phyloP scores from a whole-genome alignment of 2,888 invertebrate genomes.

The Tipula lateralis region DNA sequence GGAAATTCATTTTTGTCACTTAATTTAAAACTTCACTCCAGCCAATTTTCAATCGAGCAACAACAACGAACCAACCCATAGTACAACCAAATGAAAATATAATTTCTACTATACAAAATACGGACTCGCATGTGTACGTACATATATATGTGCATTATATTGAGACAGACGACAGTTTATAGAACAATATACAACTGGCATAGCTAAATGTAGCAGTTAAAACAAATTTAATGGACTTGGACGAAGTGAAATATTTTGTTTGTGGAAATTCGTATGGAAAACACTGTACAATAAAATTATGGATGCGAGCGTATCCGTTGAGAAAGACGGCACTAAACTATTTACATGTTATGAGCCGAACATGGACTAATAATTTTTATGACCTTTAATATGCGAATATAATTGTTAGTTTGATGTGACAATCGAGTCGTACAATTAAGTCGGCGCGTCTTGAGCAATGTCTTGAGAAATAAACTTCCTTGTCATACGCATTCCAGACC shows the following conservation, averaged over 20 bases:
- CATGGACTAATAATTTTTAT: background rate
- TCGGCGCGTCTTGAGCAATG: background rate
- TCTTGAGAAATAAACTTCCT: background rate
- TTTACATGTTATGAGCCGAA: background rate
- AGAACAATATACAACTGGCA: background rate
- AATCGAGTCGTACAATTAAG: background rate
- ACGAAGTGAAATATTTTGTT: background rate
- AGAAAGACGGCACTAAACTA: background rate
- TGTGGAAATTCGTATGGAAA: background rate
- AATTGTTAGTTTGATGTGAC: background rate
- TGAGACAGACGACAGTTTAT: background rate
- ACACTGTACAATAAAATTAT: background rate
- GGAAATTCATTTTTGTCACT: background rate
- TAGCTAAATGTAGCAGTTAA: background rate
- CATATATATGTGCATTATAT: no score
- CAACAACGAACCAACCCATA: background rate
- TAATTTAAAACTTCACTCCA: background rate
- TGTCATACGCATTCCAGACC: background rate
- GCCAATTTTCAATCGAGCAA: background rate
- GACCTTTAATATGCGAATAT: background rate
- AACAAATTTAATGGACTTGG: background rate
- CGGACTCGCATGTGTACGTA: background rate
- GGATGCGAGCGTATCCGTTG: background rate
- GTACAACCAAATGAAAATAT: background rate
- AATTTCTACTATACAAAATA: background rate